Conservation (phyloP, 2,797 vertebrate species). For the Sebastes matsubarae region DNA sequence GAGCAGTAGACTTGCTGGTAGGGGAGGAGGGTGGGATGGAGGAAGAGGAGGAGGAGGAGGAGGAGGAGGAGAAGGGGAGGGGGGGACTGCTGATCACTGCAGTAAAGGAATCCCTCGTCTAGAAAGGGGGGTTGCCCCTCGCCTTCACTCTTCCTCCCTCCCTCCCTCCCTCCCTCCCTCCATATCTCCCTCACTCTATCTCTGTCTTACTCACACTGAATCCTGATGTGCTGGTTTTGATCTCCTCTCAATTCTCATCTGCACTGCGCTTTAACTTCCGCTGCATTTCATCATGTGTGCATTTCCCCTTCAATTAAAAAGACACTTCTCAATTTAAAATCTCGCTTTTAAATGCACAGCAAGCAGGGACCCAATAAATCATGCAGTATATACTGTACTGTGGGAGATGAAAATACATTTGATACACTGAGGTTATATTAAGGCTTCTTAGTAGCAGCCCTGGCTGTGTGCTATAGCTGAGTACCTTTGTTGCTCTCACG, state of each 20-base stretch:
- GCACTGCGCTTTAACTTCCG: conserved; percentile 73
- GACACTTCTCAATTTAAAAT: neutral
- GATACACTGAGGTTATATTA: neutral
- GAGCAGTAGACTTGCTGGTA: neutral
- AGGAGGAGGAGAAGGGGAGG: neutral
- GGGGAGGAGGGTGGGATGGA: neutral
- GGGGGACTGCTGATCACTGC: conserved; percentile 81
- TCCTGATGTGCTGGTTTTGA: conserved; percentile 69
- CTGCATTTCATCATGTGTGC: conserved; percentile 42
- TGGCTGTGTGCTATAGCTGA: neutral
- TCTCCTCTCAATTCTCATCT: conserved; percentile 67
- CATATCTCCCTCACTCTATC: neutral
- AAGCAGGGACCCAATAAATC: neutral
- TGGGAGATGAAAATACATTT: conserved; percentile 10
- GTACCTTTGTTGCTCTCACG: neutral
- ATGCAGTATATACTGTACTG: neutral
- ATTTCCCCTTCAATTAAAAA: conserved; percentile 19
- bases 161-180: neutral
- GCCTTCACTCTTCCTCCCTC: conserved; percentile 39
- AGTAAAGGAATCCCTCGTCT: conserved; percentile 86
- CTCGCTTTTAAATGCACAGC: neutral
- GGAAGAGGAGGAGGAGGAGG: neutral
- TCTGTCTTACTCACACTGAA: conserved; percentile 50
- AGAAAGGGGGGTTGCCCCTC: conserved; percentile 82
- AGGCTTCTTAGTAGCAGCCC: neutral